Percentiles rank a stretch among this genome's conserved stretches.
Evolutionary conservation across 2,888 invertebrate species (phyloP).

Genomic region (Metellina segmentata): DNA sequence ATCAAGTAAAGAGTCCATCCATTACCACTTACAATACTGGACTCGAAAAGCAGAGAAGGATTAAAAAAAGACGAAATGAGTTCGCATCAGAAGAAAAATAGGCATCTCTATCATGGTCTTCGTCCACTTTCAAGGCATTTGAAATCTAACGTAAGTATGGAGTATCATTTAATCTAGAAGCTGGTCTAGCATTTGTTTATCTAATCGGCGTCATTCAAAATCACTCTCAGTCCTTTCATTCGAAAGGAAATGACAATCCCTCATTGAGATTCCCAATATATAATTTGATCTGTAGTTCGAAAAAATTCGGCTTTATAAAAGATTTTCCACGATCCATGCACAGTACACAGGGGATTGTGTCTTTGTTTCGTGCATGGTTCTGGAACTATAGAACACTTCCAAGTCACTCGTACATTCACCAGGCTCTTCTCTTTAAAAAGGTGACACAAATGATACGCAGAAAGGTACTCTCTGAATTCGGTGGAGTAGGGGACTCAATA

Average conservation of each 20-base stretch:
- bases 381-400: too few relatives aligned
- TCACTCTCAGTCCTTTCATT: background rate
- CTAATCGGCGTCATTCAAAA: background rate
- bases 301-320: background rate
- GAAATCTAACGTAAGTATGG: background rate
- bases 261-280: background rate
- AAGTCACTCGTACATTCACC: too few relatives aligned
- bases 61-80: background rate
- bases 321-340: too few relatives aligned
- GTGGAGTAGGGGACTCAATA: too few relatives aligned
- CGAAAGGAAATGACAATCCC: background rate
- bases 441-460: too few relatives aligned
- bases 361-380: too few relatives aligned
- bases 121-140: constrained; percentile 28
- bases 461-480: too few relatives aligned
- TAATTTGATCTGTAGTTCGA: background rate
- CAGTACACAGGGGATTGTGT: too few relatives aligned
- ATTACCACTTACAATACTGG: background rate
- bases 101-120: background rate
- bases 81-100: constrained; percentile 21
- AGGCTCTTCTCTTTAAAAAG: too few relatives aligned
- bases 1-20: background rate
- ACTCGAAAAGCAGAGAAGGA: background rate
- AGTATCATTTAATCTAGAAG: background rate
- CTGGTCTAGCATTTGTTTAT: background rate